phyloP scores from a whole-genome alignment of 2,113 vertebrate species.

The Azemiops feae region DNA sequence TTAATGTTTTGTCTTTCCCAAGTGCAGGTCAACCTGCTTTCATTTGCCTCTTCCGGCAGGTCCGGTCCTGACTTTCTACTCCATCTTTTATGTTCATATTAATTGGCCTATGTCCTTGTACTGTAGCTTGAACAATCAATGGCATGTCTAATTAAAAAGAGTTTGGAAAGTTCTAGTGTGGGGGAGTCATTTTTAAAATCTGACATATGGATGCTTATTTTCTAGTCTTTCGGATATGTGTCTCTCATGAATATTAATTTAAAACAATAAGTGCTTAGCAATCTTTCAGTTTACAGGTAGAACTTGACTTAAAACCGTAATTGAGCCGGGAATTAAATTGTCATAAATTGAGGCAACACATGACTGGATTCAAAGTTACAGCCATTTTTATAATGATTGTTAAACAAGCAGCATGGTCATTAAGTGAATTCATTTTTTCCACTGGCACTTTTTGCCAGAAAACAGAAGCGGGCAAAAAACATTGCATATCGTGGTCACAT shows the following conservation, averaged over 20 bases:
- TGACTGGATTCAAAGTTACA: background rate
- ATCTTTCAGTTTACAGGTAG: background rate
- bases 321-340: background rate
- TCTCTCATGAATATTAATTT: background rate
- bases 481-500: background rate
- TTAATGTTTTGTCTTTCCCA: background rate
- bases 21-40: slow-evolving; percentile 13
- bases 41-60: background rate
- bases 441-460: background rate
- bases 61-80: background rate
- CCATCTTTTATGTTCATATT: slow-evolving; percentile 2
- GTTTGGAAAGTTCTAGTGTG: background rate
- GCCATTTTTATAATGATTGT: background rate
- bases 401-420: background rate
- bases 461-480: background rate
- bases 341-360: background rate
- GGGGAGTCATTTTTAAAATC: background rate
- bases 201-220: background rate
- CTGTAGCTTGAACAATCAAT: slow-evolving; percentile 31
- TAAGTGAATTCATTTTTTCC: background rate
- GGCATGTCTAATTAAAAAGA: slow-evolving; percentile 14
- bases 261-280: background rate
- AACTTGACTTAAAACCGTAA: background rate
- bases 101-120: slow-evolving; percentile 20
- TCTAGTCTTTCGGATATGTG: background rate